These are phyloP conservation scores for Sebastes trivittatus DNA, from an alignment of 2,797 vertebrate genomes.

Conservation along the genomic window DNA sequence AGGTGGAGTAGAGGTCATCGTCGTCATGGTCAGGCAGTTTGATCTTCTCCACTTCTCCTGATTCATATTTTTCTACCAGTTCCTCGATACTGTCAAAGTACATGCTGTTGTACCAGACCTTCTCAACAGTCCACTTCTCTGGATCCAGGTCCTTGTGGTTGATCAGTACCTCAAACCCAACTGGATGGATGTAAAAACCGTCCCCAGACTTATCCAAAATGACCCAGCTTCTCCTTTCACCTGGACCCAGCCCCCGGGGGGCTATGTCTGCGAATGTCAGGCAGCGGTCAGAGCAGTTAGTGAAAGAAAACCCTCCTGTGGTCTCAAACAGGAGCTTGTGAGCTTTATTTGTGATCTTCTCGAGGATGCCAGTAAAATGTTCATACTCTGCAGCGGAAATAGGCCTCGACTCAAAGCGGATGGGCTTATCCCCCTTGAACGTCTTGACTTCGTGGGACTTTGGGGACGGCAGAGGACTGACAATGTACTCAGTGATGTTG, in stretches of 20 bases:
- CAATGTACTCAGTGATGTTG: constrained; percentile 88
- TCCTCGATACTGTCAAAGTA: constrained; percentile 87
- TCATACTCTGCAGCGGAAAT: constrained; percentile 78
- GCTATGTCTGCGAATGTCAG: constrained; percentile 88
- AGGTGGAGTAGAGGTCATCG: constrained; percentile 85
- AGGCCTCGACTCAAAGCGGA: constrained; percentile 85
- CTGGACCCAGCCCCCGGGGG: constrained; percentile 86
- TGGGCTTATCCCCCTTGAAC: constrained; percentile 45
- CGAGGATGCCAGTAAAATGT: constrained; percentile 71
- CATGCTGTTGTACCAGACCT: constrained; percentile 90
- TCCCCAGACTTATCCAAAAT: constrained; percentile 89
- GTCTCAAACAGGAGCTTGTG: constrained; percentile 81
- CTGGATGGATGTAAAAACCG: constrained; percentile 91
- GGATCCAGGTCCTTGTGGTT: constrained; percentile 85
- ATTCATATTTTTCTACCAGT: constrained; percentile 81
- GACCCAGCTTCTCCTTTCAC: constrained; percentile 90
- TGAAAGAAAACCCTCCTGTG: constrained; percentile 86
- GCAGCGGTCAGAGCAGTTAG: constrained; percentile 84
- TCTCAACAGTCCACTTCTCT: constrained; percentile 84
- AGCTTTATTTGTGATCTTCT: constrained; percentile 67
- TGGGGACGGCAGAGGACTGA: constrained; percentile 88
- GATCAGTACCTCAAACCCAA: constrained; percentile 91
- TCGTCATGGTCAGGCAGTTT: constrained; percentile 71
- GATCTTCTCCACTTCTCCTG: constrained; percentile 69
- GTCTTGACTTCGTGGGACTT: constrained; percentile 66